Conservation (phyloP, 2,797 vertebrate genomes). For the Falco cherrug region DNA sequence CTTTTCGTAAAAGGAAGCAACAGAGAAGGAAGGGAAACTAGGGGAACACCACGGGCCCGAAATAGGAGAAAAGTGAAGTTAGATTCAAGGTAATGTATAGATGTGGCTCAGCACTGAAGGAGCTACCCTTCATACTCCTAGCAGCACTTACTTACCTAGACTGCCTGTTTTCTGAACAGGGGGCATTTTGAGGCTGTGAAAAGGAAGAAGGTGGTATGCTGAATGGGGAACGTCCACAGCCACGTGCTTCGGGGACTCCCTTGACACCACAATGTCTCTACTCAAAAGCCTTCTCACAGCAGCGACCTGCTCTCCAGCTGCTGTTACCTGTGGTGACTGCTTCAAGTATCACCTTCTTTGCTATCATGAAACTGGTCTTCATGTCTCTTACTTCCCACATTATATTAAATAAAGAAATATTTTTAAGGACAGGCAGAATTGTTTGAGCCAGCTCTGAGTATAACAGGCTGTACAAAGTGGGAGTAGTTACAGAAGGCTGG, state of each 20-base stretch:
- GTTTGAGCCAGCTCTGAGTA: neutral
- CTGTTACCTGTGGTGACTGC: neutral
- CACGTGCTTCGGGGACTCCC: neutral
- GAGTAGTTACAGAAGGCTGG: neutral
- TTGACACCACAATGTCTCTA: neutral
- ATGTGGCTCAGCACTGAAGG: neutral
- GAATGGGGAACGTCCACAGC: neutral
- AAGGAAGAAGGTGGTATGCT: neutral
- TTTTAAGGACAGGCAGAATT: neutral
- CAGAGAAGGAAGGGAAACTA: neutral
- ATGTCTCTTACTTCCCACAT: neutral
- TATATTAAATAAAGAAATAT: neutral
- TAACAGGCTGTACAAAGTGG: neutral
- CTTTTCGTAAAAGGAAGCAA: neutral
- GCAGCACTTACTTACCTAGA: neutral
- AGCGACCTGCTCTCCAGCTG: neutral
- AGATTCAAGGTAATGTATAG: neutral
- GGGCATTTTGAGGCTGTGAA: neutral
- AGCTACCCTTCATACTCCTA: neutral
- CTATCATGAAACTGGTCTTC: neutral
- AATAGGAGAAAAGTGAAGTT: neutral
- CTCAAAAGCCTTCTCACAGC: neutral
- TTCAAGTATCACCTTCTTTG: neutral
- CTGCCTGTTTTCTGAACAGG: neutral
- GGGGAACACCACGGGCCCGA: neutral